Conservation (phyloP, 2,797 vertebrate genomes). For the Serranus cabrilla region DNA sequence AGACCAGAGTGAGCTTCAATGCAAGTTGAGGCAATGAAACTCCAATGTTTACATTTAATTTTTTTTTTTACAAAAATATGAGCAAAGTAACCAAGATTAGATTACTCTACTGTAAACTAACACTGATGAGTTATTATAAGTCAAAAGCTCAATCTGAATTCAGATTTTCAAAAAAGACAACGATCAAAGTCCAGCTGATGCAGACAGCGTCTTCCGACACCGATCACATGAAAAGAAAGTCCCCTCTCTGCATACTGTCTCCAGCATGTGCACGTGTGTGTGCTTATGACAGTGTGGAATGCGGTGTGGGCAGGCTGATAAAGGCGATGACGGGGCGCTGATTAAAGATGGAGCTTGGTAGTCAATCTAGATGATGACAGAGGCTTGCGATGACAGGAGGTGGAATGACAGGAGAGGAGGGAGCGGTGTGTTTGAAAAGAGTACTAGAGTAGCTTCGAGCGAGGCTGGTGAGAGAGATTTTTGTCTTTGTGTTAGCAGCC, state of each 20-base stretch:
- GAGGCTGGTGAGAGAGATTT: constrained; percentile 55
- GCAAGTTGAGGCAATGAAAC: not conserved
- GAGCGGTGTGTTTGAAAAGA: constrained; percentile 59
- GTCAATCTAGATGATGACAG: constrained; percentile 78
- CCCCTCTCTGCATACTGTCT: constrained; percentile 48
- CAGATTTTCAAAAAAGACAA: constrained; percentile 41
- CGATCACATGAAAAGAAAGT: constrained; percentile 51
- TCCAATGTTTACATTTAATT: not conserved
- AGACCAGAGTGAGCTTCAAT: not conserved
- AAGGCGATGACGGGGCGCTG: constrained; percentile 80
- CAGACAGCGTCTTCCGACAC: constrained; percentile 33
- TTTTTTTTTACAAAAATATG: not conserved
- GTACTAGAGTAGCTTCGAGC: constrained; percentile 24
- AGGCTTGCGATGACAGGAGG: constrained; percentile 76
- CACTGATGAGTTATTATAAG: constrained; percentile 14
- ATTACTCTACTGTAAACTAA: not conserved
- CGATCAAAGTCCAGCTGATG: constrained; percentile 54
- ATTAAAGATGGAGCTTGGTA: constrained; percentile 83
- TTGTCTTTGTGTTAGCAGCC: constrained; percentile 58
- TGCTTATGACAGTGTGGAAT: constrained; percentile 70
- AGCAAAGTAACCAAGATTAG: not conserved
- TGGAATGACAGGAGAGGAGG: constrained; percentile 40
- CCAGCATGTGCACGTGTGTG: constrained; percentile 33
- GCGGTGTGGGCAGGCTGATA: constrained; percentile 72
- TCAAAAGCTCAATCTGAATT: constrained; percentile 30